phyloP scores from a whole-genome alignment of 2,113 vertebrate species.

The Chinchilla lanigera region DNA sequence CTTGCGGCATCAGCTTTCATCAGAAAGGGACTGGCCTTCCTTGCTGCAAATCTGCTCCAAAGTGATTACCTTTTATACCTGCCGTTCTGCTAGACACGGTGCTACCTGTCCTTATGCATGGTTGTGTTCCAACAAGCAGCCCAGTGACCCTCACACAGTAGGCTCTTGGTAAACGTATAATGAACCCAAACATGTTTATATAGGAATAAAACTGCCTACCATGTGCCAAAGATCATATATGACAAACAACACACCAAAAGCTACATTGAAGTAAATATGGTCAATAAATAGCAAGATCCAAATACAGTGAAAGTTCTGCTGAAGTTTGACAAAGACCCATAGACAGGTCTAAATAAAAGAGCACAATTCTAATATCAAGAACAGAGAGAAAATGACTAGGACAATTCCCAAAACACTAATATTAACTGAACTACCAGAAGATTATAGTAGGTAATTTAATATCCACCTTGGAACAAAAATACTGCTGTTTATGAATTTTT shows the following conservation, averaged over 20 bases:
- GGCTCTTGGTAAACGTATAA: not conserved
- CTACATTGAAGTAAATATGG: not conserved
- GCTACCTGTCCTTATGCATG: not conserved
- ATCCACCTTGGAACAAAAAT: constrained; percentile 42
- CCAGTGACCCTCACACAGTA: not conserved
- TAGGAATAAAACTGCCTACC: not conserved
- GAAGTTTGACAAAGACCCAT: not conserved
- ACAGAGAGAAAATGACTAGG: not conserved
- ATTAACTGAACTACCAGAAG: constrained; percentile 24
- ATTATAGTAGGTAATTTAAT: not conserved
- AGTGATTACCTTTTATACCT: not conserved
- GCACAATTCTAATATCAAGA: not conserved
- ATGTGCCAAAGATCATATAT: not conserved
- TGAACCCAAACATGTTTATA: not conserved
- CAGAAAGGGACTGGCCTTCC: not conserved
- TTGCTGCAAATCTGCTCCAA: not conserved
- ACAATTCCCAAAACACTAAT: constrained; percentile 26
- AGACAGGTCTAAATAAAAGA: constrained; percentile 47
- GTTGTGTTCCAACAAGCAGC: not conserved
- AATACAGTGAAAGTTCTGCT: not conserved
- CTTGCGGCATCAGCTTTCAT: not conserved
- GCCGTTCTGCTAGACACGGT: not conserved
- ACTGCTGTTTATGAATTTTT: not conserved
- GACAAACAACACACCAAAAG: not conserved
- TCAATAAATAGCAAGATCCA: constrained; percentile 52